Conservation (phyloP, 2,113 vertebrate species). For the Gavialis gangeticus region DNA sequence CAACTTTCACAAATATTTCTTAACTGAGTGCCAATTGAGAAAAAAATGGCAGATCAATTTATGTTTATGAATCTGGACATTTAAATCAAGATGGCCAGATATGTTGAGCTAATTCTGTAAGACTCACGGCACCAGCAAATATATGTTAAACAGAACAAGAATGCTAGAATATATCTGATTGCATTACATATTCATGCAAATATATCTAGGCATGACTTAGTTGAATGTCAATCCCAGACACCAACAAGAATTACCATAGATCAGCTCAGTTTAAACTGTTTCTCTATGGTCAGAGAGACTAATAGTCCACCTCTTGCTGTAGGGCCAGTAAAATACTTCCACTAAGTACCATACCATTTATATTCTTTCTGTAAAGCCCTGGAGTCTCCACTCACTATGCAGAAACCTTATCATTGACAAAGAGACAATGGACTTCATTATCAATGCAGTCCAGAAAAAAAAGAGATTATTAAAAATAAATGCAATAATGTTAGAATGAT, state of each 20-base stretch:
- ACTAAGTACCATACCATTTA: neutral
- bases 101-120: neutral
- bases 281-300: neutral
- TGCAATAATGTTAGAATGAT: neutral
- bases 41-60: neutral
- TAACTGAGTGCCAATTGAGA: neutral
- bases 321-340: neutral
- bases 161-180: neutral
- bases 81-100: neutral
- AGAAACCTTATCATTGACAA: neutral
- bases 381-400: neutral
- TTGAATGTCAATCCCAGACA: neutral
- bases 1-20: neutral
- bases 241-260: neutral
- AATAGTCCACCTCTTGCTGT: neutral
- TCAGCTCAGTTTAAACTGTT: neutral
- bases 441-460: neutral
- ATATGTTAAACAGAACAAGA: constrained; percentile 15
- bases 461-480: neutral
- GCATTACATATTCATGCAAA: constrained; percentile 1
- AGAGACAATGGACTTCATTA: neutral
- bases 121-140: neutral
- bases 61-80: neutral
- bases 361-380: neutral
- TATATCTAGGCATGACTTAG: neutral